Conservation (phyloP, 2,113 vertebrate genomes). For the Cryptomyrus ogoouensis region DNA sequence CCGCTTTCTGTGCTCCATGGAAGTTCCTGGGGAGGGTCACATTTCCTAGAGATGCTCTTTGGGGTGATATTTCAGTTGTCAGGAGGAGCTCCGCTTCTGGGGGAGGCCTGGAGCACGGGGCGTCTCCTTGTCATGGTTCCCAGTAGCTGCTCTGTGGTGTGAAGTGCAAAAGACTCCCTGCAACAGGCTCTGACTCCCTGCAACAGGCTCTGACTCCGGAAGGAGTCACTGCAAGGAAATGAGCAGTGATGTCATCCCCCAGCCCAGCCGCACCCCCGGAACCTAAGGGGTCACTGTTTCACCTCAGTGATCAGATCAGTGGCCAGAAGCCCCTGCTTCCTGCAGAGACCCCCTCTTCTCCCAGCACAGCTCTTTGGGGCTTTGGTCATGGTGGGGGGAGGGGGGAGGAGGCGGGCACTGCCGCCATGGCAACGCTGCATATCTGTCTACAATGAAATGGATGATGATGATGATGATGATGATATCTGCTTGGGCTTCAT, state of each 20-base stretch:
- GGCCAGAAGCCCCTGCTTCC: neutral
- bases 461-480: neutral
- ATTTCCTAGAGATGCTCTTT: neutral
- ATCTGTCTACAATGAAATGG: neutral
- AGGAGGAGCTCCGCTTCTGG: neutral
- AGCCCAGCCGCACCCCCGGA: neutral
- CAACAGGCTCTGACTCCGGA: neutral
- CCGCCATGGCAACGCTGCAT: neutral
- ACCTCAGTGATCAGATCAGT: neutral
- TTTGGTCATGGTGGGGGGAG: neutral
- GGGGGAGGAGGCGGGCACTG: neutral
- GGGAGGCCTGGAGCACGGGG: neutral
- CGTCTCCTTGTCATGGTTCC: neutral
- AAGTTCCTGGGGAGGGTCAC: constrained; percentile 24
- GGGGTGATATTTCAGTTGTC: neutral
- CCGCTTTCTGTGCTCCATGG: neutral
- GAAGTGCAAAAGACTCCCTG: neutral
- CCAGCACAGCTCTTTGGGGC: neutral
- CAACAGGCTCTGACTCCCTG: too few species aligned
- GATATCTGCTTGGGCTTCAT: neutral
- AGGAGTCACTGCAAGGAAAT: neutral
- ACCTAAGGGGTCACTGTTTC: neutral
- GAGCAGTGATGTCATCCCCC: neutral
- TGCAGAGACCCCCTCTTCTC: neutral
- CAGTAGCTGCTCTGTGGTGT: neutral